Conservation (phyloP, 2,888 invertebrate genomes). For the Xestia c-nigrum region DNA sequence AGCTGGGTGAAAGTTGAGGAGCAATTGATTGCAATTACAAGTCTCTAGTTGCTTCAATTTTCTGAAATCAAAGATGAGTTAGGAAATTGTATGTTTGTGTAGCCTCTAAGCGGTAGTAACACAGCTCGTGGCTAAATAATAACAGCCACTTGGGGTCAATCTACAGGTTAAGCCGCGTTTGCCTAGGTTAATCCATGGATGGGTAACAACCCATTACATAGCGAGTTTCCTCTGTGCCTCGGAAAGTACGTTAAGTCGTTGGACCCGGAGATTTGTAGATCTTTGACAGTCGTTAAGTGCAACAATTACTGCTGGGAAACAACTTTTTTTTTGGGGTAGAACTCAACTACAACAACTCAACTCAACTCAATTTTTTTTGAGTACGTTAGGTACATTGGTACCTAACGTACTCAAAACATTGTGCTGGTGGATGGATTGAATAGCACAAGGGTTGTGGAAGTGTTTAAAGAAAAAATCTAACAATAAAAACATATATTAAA, state of each 20-base stretch:
- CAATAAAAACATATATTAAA: no score
- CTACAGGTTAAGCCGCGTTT: not conserved
- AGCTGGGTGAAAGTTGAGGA: conserved; percentile 42
- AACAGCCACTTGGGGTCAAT: not conserved
- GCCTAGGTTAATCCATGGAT: not conserved
- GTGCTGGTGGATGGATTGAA: no score
- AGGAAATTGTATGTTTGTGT: not conserved
- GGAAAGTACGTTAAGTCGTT: no score
- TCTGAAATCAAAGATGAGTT: not conserved
- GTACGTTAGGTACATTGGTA: no score
- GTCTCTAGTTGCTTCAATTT: conserved; percentile 3
- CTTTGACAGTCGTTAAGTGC: not conserved
- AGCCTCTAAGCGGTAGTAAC: not conserved
- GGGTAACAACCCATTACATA: not conserved
- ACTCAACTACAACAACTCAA: no score
- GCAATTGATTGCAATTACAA: conserved; percentile 15
- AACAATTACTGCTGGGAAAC: no score
- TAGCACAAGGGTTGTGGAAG: no score
- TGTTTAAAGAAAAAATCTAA: no score
- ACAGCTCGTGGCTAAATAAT: not conserved
- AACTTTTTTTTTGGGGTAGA: no score
- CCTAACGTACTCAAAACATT: no score
- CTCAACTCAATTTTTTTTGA: no score
- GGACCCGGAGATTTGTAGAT: not conserved
- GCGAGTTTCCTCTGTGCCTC: not conserved